Conservation (phyloP, 1,140 invertebrate species). For the Atta texana region DNA sequence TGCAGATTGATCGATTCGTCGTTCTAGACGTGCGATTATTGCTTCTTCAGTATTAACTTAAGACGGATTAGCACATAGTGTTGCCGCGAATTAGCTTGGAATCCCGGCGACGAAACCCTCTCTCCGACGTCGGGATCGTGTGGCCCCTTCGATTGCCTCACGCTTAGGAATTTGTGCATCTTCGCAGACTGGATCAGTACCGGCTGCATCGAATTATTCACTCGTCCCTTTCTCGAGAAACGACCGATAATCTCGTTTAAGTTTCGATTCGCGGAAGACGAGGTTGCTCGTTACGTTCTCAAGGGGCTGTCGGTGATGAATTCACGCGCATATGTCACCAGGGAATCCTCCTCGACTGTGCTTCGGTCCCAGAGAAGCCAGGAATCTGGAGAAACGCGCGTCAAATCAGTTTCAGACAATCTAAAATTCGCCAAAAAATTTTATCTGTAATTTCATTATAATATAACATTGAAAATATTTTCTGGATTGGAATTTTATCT, state of each 20-base stretch:
- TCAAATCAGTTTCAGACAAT: not conserved
- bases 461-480: not conserved
- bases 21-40: conserved; percentile 80
- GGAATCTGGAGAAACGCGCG: conserved; percentile 45
- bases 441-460: not conserved
- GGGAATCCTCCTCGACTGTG: conserved; percentile 3
- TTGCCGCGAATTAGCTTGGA: conserved; percentile 81
- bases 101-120: conserved; percentile 70
- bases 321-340: conserved; percentile 58
- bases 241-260: conserved; percentile 75
- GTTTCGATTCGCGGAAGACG: conserved; percentile 73
- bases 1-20: conserved; percentile 79
- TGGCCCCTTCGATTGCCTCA: conserved; percentile 26
- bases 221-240: conserved; percentile 61
- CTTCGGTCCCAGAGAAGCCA: not conserved
- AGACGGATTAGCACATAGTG: conserved; percentile 75
- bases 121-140: conserved; percentile 40
- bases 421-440: not conserved
- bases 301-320: conserved; percentile 49
- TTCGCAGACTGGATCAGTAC: conserved; percentile 32
- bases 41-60: conserved; percentile 66
- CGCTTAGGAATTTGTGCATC: conserved; percentile 54
- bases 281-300: conserved; percentile 54
- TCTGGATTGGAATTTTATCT: not conserved
- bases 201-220: conserved; percentile 79